Percentiles rank a stretch among this genome's conserved stretches.
phyloP scores from a whole-genome alignment of 2,797 vertebrate genomes.

The Pseudomugil gertrudae region DNA sequence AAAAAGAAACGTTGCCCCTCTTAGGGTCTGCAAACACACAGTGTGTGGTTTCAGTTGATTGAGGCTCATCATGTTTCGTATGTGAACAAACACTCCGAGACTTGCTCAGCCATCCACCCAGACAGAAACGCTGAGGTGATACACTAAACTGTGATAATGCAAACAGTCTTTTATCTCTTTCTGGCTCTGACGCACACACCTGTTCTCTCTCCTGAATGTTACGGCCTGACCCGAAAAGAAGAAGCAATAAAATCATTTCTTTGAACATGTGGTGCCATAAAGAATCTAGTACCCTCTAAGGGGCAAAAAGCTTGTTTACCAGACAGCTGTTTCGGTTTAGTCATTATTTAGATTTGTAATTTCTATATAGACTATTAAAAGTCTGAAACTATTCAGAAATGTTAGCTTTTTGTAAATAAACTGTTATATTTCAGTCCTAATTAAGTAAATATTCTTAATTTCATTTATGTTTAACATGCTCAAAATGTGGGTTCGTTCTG shows the following conservation, averaged over 20 bases:
- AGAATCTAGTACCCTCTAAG: slow-evolving; percentile 4
- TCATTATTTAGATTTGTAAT: not conserved
- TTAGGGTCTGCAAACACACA: slow-evolving; percentile 6
- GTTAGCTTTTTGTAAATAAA: not conserved
- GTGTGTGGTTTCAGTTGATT: slow-evolving; percentile 13
- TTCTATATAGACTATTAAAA: not conserved
- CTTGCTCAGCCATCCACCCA: slow-evolving; percentile 1
- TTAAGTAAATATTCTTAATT: not conserved
- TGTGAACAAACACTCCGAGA: slow-evolving; percentile 13
- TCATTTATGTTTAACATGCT: not conserved
- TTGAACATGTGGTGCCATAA: slow-evolving; percentile 1
- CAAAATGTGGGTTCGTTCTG: too few species aligned
- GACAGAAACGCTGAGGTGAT: slow-evolving; percentile 9
- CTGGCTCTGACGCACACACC: slow-evolving; percentile 1
- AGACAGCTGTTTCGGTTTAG: not conserved
- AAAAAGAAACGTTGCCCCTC: slow-evolving; percentile 19
- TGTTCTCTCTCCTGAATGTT: slow-evolving; percentile 11
- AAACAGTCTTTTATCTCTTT: slow-evolving; percentile 15
- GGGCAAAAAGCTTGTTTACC: slow-evolving; percentile 4
- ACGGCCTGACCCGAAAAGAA: slow-evolving; percentile 16
- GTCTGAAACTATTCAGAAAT: not conserved
- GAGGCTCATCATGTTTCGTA: slow-evolving; percentile 24
- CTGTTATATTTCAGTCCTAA: not conserved
- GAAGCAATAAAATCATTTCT: slow-evolving; percentile 8
- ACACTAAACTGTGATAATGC: slow-evolving; percentile 1